Evolutionary conservation across 2,113 vertebrate genomes (phyloP), one percentile per base, ranked within the genome.

Genomic region (Corythaixoides concolor): DNA sequence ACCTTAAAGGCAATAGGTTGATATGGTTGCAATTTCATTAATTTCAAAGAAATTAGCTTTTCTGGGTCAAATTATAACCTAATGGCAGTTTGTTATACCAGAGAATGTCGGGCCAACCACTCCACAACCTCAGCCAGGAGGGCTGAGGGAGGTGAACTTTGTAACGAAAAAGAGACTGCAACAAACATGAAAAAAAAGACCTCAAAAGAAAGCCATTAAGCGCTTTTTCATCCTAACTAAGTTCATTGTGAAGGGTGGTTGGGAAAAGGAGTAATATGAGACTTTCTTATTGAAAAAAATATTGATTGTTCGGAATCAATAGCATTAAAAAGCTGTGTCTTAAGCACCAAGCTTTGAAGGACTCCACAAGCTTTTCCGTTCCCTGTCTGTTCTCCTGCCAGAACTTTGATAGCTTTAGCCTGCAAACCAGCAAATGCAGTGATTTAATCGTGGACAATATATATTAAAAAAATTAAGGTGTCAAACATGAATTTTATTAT

Each of bases 221-320:
- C 74, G 80, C 79, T 97, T 95, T 95, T 95, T 97, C 96, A 95
- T 95, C 91, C 94, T 47, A 59, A 92, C 74, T 47, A 89, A 90
- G 93, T 97, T 97, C 95, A 92, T 97, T 97, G 96, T 58, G 92
- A 96, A 97, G 94, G 37, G 93, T 93, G 97, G 95, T 93, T 95
- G 81, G 63, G 95, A 90, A 94, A 88, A 82, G 78, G 95, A 91
- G 81, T 74, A 97, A 97, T 92, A 93, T 88, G 93, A 97, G 94
- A 76, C 86, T 96, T 95, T 93, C 82, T 95, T 96, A 97, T 96
- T 95, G 97, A 94, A 97, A 94, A 95, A 97, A 88, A 37, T 86
- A 98, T 98, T 11, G 97, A 97, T 97, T 87, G 90, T 75, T 79
- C 90, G 88, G 76, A 87, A 98, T 97, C 95, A 21, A 97, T 97